Conservation (phyloP, 92 coral and sea anemone species). For the Zoanthus solanderi region DNA sequence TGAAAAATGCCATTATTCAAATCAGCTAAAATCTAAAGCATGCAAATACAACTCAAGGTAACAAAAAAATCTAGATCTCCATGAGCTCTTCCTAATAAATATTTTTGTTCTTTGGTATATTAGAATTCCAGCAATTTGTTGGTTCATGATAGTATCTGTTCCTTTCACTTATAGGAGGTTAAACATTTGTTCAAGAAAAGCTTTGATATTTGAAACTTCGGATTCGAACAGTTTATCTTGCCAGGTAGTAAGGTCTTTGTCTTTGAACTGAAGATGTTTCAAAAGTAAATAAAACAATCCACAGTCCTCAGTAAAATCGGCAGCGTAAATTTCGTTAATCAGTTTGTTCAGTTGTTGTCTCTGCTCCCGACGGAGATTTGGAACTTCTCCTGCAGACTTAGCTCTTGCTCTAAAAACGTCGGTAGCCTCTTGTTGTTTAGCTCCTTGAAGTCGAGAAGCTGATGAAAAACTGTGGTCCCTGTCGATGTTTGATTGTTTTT, state of each 20-base stretch:
- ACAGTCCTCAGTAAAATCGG: constrained; percentile 26
- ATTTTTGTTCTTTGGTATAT: too few species aligned
- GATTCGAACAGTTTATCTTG: constrained; percentile 21
- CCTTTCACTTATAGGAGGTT: neutral
- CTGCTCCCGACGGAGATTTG: constrained; percentile 19
- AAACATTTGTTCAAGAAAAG: neutral
- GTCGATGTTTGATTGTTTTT: neutral
- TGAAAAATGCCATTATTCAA: too few species aligned
- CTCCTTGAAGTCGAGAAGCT: neutral
- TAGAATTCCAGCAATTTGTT: neutral
- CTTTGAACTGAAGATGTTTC: constrained; percentile 18
- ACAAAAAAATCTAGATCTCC: too few species aligned
- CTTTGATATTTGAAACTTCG: constrained; percentile 19
- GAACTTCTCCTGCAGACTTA: neutral
- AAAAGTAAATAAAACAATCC: constrained; percentile 26
- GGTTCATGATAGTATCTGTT: neutral
- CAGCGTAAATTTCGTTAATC: constrained; percentile 33
- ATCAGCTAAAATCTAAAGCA: too few species aligned
- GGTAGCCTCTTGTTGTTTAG: neutral
- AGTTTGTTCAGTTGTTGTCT: neutral
- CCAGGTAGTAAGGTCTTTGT: neutral
- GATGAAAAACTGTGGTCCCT: constrained; percentile 2
- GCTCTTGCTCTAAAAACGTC: neutral
- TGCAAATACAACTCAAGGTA: too few species aligned
- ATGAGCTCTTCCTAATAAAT: neutral